A percentile compares a stretch with the other conserved stretches of the same genome.
phyloP scores from a whole-genome alignment of 2,797 vertebrate genomes.

The Argyrosomus regius region DNA sequence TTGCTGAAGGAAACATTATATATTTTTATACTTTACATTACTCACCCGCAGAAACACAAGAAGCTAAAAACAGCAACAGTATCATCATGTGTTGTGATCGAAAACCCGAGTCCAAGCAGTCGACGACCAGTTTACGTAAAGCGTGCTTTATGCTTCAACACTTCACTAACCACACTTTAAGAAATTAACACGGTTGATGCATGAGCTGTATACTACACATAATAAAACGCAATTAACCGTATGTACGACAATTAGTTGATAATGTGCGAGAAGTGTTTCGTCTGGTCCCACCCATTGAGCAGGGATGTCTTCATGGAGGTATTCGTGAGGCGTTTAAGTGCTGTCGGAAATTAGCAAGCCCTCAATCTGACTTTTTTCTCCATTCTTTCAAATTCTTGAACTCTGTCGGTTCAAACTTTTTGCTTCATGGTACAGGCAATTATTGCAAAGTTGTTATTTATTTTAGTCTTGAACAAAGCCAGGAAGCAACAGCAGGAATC shows the following conservation, averaged over 20 bases:
- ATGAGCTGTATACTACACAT: accelerated
- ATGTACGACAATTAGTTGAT: neutral
- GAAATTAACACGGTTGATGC: accelerated
- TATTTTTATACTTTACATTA: neutral
- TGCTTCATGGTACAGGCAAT: too few species aligned
- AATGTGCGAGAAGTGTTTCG: neutral
- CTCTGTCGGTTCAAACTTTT: too few species aligned
- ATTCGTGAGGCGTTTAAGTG: neutral
- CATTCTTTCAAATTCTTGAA: too few species aligned
- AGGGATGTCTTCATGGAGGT: neutral
- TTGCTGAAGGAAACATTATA: neutral
- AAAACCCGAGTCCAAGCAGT: neutral
- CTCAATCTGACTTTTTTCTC: too few species aligned
- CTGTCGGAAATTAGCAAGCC: neutral
- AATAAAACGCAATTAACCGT: neutral
- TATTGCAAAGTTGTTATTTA: too few species aligned
- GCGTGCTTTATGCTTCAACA: neutral
- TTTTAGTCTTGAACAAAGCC: too few species aligned
- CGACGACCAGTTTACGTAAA: too few species aligned
- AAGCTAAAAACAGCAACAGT: constrained; percentile 12
- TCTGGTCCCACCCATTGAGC: too few species aligned
- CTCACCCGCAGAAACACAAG: constrained; percentile 24
- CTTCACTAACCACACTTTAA: neutral
- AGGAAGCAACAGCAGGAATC: too few species aligned
- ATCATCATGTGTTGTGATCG: neutral